Conservation (phyloP, 1,140 invertebrate genomes). For the Drosophila malerkotliana region DNA sequence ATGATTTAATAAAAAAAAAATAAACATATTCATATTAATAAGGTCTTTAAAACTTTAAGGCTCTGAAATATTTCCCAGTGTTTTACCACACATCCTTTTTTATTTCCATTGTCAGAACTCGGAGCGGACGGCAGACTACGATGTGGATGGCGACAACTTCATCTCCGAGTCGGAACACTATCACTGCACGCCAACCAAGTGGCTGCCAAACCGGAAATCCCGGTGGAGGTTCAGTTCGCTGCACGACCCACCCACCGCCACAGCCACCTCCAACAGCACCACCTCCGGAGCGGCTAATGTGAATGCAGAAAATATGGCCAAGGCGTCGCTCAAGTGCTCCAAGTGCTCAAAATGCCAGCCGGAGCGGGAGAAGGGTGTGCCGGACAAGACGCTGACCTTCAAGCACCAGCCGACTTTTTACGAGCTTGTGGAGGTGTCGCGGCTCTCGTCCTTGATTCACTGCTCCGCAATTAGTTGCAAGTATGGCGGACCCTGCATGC, state of each 20-base stretch:
- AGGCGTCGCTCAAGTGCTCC: conserved; percentile 54
- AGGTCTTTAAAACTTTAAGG: not conserved
- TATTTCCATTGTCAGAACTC: conserved; percentile 48
- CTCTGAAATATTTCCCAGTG: not conserved
- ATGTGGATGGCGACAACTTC: conserved; percentile 75
- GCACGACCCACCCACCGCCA: conserved; percentile 29
- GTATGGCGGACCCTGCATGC: conserved; percentile 62
- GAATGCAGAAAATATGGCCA: not conserved
- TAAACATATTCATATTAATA: not conserved
- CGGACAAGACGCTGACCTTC: conserved; percentile 57
- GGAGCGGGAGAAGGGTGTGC: conserved; percentile 10
- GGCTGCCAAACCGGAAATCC: conserved; percentile 68
- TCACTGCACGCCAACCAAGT: conserved; percentile 75
- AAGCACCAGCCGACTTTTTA: conserved; percentile 79
- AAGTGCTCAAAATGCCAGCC: conserved; percentile 68
- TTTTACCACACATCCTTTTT: not conserved
- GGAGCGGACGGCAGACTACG: conserved; percentile 74
- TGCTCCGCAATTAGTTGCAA: conserved; percentile 73
- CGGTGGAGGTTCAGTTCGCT: conserved; percentile 59
- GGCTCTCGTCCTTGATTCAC: conserved; percentile 67
- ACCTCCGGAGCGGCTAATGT: not conserved
- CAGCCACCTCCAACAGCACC: conserved; percentile 11
- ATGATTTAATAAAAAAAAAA: not conserved
- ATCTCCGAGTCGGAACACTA: conserved; percentile 80
- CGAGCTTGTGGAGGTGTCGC: conserved; percentile 78